These are phyloP conservation scores for Petrocephalus zakoni DNA, from an alignment of 2,113 vertebrate genomes.

Conservation along the genomic window DNA sequence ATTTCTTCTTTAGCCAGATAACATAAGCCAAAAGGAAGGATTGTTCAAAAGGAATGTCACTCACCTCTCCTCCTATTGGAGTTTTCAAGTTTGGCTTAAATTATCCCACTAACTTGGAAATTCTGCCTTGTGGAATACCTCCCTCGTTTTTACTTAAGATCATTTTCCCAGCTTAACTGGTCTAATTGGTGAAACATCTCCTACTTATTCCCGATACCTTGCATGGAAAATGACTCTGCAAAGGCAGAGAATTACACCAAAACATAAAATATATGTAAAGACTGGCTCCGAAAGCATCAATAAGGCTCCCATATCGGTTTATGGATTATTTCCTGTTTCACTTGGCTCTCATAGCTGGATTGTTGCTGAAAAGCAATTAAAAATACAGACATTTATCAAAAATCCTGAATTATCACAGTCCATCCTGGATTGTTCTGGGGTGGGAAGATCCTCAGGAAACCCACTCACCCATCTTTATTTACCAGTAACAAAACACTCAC, in stretches of 20 bases:
- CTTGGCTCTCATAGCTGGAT: neutral
- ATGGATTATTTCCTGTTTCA: neutral
- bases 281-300: neutral
- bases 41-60: neutral
- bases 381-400: neutral
- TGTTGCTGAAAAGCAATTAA: neutral
- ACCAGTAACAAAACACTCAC: constrained; percentile 52
- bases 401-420: neutral
- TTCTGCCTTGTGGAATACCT: neutral
- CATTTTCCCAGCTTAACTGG: neutral
- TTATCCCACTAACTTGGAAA: neutral
- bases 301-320: too few relatives aligned
- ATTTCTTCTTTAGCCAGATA: neutral
- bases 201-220: too few relatives aligned
- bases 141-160: neutral
- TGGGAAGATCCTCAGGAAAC: neutral
- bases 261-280: neutral
- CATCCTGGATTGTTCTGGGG: neutral
- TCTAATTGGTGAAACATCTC: neutral
- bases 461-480: neutral
- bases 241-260: neutral
- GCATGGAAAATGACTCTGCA: neutral
- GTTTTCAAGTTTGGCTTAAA: neutral
- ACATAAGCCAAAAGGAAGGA: neutral
- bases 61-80: neutral